phyloP scores from a whole-genome alignment of 1,140 invertebrate species.

The Planococcus citri region DNA sequence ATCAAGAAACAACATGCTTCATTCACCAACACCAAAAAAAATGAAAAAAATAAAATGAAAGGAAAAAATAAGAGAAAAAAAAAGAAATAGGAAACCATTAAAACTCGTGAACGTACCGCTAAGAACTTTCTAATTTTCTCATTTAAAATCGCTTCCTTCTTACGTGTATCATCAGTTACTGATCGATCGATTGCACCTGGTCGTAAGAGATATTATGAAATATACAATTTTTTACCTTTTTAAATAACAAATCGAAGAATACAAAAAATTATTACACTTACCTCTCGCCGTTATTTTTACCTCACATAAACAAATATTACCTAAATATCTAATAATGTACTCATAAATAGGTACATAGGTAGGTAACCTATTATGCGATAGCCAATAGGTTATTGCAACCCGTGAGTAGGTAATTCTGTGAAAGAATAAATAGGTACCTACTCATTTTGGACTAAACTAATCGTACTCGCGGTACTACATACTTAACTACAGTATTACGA shows the following conservation, averaged over 20 bases:
- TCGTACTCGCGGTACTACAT: too few relatives aligned
- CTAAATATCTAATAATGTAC: too few relatives aligned
- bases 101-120: constrained; percentile 47
- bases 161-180: constrained; percentile 21
- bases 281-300: too few relatives aligned
- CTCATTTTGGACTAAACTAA: too few relatives aligned
- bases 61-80: constrained; percentile 22
- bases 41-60: constrained; percentile 22
- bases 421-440: too few relatives aligned
- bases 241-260: not conserved
- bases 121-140: constrained; percentile 90
- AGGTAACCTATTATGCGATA: too few relatives aligned
- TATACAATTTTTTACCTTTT: constrained; percentile 4
- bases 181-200: constrained; percentile 21
- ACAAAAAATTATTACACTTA: too few relatives aligned
- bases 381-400: too few relatives aligned
- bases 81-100: constrained; percentile 31
- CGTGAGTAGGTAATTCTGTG: too few relatives aligned
- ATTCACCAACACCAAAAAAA: constrained; percentile 21
- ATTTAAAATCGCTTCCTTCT: constrained; percentile 51
- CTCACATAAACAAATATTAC: too few relatives aligned
- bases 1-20: constrained; percentile 10
- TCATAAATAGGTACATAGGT: too few relatives aligned
- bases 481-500: too few relatives aligned
- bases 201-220: constrained; percentile 13